phyloP scores from a whole-genome alignment of 37 sponge, comb jelly and placozoan species.

The Oopsacas minuta region DNA sequence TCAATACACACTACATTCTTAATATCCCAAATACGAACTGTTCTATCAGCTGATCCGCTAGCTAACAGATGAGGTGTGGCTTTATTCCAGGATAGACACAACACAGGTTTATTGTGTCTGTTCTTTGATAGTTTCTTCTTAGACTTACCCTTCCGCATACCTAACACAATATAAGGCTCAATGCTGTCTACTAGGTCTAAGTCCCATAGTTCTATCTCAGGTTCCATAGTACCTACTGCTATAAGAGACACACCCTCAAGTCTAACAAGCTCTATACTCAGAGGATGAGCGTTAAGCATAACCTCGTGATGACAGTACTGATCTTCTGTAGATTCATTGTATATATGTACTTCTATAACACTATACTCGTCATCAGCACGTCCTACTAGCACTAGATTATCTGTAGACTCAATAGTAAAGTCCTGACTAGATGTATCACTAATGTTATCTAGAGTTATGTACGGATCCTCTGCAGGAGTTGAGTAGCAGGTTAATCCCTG shows the following conservation, averaged over 20 bases:
- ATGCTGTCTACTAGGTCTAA: conserved; percentile 63
- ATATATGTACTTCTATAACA: conserved; percentile 70
- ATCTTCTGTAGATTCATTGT: conserved; percentile 41
- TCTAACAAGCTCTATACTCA: conserved; percentile 77
- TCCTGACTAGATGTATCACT: conserved; percentile 24
- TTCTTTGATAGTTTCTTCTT: conserved; percentile 25
- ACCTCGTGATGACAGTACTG: conserved; percentile 72
- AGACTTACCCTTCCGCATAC: conserved; percentile 21
- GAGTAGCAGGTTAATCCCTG: conserved; percentile 64
- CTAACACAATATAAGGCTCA: conserved; percentile 68
- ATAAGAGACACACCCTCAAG: conserved; percentile 70
- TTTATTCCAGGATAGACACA: conserved; percentile 81
- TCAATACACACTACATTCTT: conserved; percentile 28
- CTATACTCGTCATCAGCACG: conserved; percentile 87
- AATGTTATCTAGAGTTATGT: conserved; percentile 66
- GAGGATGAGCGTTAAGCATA: conserved; percentile 67
- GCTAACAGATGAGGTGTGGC: conserved; percentile 54
- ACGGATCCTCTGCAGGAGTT: conserved; percentile 69
- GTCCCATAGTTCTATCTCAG: conserved; percentile 90
- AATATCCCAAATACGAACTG: conserved; percentile 80
- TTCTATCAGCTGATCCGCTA: conserved; percentile 79
- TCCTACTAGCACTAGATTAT: conserved; percentile 70
- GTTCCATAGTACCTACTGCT: conserved; percentile 74
- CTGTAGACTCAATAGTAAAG: conserved; percentile 43
- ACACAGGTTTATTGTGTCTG: conserved; percentile 78